Conservation (phyloP, 1,140 invertebrate genomes). For the Cydia pomonella region DNA sequence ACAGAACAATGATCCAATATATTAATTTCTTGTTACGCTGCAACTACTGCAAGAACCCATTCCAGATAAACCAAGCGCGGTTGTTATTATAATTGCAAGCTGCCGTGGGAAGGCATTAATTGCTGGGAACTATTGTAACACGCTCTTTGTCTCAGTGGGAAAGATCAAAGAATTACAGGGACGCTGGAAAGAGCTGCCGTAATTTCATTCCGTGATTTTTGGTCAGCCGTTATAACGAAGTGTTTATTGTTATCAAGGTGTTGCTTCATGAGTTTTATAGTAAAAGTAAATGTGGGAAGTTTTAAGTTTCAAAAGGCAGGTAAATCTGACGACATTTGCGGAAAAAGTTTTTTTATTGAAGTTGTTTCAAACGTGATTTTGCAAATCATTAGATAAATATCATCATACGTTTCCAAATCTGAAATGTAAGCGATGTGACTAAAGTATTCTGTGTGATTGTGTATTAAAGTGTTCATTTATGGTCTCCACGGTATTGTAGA, state of each 20-base stretch:
- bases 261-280: conserved; percentile 9
- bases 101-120: conserved; percentile 66
- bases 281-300: conserved; percentile 26
- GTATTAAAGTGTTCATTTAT: no score
- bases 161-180: conserved; percentile 52
- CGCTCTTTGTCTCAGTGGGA: conserved; percentile 51
- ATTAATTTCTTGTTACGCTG: conserved; percentile 47
- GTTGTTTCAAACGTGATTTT: background rate
- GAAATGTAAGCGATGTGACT: no score
- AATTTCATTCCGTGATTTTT: conserved; percentile 35
- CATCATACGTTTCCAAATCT: background rate
- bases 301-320: background rate
- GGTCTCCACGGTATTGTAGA: background rate
- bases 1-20: conserved; percentile 57
- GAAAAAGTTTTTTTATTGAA: background rate
- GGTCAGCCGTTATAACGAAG: conserved; percentile 14
- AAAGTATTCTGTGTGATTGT: no score
- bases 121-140: conserved; percentile 64
- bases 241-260: conserved; percentile 18
- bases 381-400: background rate
- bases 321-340: conserved; percentile 10
- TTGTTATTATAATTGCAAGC: conserved; percentile 64
- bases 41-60: conserved; percentile 57
- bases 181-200: conserved; percentile 36
- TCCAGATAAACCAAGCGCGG: conserved; percentile 48